A percentile compares a stretch with the other conserved stretches of the same genome.
phyloP scores from a whole-genome alignment of 1,140 invertebrate genomes.

The Zaprionus davidi region DNA sequence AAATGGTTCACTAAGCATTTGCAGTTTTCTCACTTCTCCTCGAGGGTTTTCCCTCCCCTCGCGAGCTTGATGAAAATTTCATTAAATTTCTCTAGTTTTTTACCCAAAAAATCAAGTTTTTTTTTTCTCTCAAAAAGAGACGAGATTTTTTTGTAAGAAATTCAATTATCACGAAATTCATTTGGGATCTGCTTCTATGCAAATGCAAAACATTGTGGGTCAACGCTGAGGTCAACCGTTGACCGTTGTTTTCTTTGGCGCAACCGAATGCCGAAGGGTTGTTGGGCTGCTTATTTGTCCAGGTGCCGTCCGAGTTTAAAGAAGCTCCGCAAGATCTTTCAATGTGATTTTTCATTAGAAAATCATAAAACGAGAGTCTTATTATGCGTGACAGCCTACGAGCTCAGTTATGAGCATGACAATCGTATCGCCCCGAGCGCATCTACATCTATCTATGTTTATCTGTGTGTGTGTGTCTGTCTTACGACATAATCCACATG shows the following conservation, averaged over 20 bases:
- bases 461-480: not conserved
- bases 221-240: conserved; percentile 66
- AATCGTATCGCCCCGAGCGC: conserved; percentile 48
- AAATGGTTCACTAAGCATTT: conserved; percentile 65
- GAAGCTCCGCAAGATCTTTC: conserved; percentile 51
- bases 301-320: conserved; percentile 55
- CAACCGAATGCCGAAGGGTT: conserved; percentile 64
- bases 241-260: conserved; percentile 38
- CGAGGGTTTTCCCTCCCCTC: conserved; percentile 22
- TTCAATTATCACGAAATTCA: conserved; percentile 34
- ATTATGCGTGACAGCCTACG: conserved; percentile 72
- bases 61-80: conserved; percentile 24
- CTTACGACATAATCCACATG: not conserved
- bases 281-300: conserved; percentile 55
- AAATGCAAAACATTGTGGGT: conserved; percentile 58
- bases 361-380: conserved; percentile 71
- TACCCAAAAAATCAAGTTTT: conserved; percentile 69
- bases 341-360: conserved; percentile 75
- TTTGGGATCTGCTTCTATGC: conserved; percentile 17
- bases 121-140: not conserved
- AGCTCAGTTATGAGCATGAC: conserved; percentile 45
- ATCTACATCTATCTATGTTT: conserved; percentile 16
- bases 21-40: not conserved
- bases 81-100: conserved; percentile 57
- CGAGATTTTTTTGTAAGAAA: conserved; percentile 8